Evolutionary conservation across 2,888 invertebrate genomes (phyloP).

Genomic region (Cylloceria caligata): DNA sequence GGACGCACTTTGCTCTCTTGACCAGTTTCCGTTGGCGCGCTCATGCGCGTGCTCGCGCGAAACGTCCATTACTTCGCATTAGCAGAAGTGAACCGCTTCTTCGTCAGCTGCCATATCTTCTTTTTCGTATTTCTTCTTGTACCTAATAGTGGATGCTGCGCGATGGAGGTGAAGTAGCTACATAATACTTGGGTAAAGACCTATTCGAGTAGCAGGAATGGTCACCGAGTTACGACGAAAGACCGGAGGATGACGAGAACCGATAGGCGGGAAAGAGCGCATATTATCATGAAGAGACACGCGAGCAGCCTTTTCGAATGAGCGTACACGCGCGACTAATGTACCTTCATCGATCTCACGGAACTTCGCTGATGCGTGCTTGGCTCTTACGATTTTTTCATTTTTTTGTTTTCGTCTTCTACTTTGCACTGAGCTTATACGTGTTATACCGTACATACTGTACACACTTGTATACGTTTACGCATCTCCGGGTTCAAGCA

Average conservation of each 20-base stretch:
- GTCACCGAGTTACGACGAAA: conserved; percentile 61
- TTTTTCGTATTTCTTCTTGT: conserved; percentile 43
- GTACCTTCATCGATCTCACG: conserved; percentile 60
- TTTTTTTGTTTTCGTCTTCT: background rate
- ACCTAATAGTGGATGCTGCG: conserved; percentile 12
- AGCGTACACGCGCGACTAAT: conserved; percentile 62
- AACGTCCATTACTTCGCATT: conserved; percentile 66
- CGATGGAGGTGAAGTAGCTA: conserved; percentile 27
- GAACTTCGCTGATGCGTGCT: conserved; percentile 24
- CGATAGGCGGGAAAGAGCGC: conserved; percentile 14
- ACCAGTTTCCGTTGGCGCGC: conserved; percentile 28
- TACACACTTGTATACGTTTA: conserved; percentile 4
- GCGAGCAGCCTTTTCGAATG: conserved; percentile 54
- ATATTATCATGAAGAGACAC: conserved; percentile 19
- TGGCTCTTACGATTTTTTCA: background rate
- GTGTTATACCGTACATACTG: conserved; percentile 3
- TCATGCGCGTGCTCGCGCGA: conserved; percentile 35
- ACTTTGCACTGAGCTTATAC: conserved; percentile 11
- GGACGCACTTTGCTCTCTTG: background rate
- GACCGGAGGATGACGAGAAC: conserved; percentile 7
- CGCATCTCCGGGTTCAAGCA: conserved; percentile 39
- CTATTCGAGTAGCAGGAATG: conserved; percentile 57
- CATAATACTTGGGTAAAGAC: conserved; percentile 60
- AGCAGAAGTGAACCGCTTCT: conserved; percentile 65
- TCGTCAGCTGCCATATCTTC: conserved; percentile 51